Conservation (phyloP, 2,888 invertebrate species). For the Volucella bombylans region DNA sequence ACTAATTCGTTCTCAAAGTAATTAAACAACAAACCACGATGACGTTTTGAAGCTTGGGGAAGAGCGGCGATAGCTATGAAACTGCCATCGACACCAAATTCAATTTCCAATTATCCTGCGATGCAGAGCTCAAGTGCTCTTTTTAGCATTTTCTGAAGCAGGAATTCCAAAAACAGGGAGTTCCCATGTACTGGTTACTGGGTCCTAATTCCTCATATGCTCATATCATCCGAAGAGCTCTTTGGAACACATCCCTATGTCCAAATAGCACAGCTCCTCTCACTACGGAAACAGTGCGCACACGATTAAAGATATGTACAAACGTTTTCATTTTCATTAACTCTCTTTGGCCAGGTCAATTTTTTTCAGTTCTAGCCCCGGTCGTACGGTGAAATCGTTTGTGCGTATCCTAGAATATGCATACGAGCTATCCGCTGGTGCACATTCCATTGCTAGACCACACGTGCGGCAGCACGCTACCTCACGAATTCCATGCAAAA, state of each 20-base stretch:
- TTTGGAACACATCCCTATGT: conserved; percentile 29
- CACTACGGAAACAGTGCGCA: conserved; percentile 28
- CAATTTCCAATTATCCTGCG: conserved; percentile 70
- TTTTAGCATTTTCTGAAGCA: neutral
- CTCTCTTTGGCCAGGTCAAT: conserved; percentile 8
- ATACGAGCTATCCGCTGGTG: conserved; percentile 7
- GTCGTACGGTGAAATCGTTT: conserved; percentile 28
- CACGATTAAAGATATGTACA: conserved; percentile 44
- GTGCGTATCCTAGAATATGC: conserved; percentile 53
- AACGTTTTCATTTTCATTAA: conserved; percentile 63
- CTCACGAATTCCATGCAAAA: conserved; percentile 59
- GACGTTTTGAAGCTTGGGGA: neutral
- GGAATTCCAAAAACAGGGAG: neutral
- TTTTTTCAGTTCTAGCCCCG: neutral
- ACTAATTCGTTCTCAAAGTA: conserved; percentile 56
- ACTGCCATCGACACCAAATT: conserved; percentile 71
- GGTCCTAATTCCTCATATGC: no score
- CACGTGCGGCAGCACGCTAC: conserved; percentile 64
- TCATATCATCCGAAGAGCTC: conserved; percentile 8
- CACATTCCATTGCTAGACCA: conserved; percentile 60
- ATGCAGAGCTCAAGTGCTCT: conserved; percentile 27
- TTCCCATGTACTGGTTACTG: conserved; percentile 8
- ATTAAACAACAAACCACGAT: conserved; percentile 53
- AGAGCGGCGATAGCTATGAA: conserved; percentile 36
- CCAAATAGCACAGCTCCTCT: conserved; percentile 6